These are phyloP conservation scores for Mesembrinibis cayennensis DNA, from an alignment of 2,113 vertebrate genomes.

Conservation along the genomic window DNA sequence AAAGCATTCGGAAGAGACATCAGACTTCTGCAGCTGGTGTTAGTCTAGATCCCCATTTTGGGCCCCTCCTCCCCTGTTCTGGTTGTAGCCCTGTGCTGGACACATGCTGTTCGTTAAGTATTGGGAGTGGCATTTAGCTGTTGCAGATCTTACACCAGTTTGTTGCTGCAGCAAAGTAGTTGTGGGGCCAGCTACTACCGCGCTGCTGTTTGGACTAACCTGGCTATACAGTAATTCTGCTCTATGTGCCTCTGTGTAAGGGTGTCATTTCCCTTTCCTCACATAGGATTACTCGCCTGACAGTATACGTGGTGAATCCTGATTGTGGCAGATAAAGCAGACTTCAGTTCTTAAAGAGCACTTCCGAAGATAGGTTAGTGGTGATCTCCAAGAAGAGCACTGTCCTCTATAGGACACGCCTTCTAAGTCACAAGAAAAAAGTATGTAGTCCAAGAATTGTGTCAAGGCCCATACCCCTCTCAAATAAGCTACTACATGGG, in stretches of 20 bases:
- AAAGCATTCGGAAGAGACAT: neutral
- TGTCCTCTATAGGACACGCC: neutral
- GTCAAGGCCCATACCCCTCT: neutral
- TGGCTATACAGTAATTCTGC: neutral
- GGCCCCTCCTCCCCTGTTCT: neutral
- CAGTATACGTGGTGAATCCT: neutral
- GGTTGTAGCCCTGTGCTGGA: neutral
- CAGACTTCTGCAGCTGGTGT: neutral
- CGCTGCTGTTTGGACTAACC: neutral
- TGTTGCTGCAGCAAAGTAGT: neutral
- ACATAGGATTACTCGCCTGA: neutral
- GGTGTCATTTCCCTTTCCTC: neutral
- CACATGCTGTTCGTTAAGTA: rapidly evolving
- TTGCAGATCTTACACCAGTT: neutral
- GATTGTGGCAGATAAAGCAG: neutral
- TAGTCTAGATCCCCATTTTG: neutral
- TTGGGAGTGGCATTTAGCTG: neutral
- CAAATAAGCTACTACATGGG: neutral
- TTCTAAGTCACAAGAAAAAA: neutral
- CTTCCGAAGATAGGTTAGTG: neutral
- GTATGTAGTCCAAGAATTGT: neutral
- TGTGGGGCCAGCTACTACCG: neutral
- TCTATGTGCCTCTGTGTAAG: neutral
- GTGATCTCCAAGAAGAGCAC: neutral
- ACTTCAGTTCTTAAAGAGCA: neutral